Conservation (phyloP, 2,888 invertebrate genomes). For the Microctonus brassicae region DNA sequence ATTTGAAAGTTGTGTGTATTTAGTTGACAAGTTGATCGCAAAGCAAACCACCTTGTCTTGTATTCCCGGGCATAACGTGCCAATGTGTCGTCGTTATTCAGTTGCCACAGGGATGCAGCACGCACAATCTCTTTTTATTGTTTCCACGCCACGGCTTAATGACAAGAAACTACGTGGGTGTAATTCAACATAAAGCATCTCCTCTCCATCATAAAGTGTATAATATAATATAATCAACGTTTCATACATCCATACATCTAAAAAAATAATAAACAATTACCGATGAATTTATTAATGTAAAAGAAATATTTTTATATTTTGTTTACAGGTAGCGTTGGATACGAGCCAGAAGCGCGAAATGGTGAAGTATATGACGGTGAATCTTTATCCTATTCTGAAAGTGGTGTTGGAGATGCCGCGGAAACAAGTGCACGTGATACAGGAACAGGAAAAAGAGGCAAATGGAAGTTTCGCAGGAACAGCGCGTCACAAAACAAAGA, state of each 20-base stretch:
- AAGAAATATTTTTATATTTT: background rate
- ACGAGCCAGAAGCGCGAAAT: constrained; percentile 61
- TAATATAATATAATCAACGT: no score
- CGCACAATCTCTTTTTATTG: constrained; percentile 38
- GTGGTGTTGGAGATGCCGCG: constrained; percentile 43
- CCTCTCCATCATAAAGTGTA: background rate
- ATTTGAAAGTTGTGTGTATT: background rate
- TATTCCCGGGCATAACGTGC: background rate
- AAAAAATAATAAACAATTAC: background rate
- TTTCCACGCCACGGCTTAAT: background rate
- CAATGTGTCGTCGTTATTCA: constrained; percentile 26
- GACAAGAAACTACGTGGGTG: background rate
- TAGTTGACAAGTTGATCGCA: background rate
- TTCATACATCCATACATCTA: no score
- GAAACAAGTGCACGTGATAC: constrained; percentile 39
- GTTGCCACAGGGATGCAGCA: constrained; percentile 49
- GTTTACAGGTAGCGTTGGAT: constrained; percentile 62
- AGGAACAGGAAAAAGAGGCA: constrained; percentile 33
- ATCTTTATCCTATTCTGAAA: constrained; percentile 36
- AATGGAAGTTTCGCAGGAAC: constrained; percentile 40
- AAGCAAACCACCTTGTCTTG: background rate
- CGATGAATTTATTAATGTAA: background rate
- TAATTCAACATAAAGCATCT: background rate
- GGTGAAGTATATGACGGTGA: constrained; percentile 53
- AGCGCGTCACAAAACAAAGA: constrained; percentile 42